Conservation (phyloP, 2,888 invertebrate genomes). For the Junonia oenone region DNA sequence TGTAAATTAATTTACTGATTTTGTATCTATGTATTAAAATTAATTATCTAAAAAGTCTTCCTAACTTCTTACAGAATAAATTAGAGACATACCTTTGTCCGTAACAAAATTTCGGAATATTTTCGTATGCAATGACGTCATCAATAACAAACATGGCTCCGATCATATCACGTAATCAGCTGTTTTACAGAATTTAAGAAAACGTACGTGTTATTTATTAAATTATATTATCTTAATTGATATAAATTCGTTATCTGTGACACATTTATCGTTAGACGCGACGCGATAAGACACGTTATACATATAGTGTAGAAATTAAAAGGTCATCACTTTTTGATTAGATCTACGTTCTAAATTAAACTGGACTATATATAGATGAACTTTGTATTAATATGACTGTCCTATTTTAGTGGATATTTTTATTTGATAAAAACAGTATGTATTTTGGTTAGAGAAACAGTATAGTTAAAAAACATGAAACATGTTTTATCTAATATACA, state of each 20-base stretch:
- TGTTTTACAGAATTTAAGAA: background rate
- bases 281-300: slow-evolving; percentile 7
- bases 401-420: too few relatives aligned
- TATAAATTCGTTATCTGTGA: slow-evolving; percentile 7
- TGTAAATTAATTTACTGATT: too few relatives aligned
- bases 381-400: too few relatives aligned
- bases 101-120: too few relatives aligned
- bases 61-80: too few relatives aligned
- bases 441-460: too few relatives aligned
- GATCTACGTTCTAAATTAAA: background rate
- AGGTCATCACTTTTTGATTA: background rate
- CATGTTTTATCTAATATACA: too few relatives aligned
- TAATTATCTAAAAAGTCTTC: too few relatives aligned
- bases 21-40: too few relatives aligned
- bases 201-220: background rate
- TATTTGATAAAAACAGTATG: too few relatives aligned
- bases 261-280: background rate
- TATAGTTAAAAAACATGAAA: too few relatives aligned
- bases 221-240: slow-evolving; percentile 13
- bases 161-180: background rate
- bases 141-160: background rate
- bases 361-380: background rate
- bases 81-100: too few relatives aligned
- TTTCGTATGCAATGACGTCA: background rate
- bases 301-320: background rate